Conservation (phyloP, 2,888 invertebrate species). For the Onchidella celtica region DNA sequence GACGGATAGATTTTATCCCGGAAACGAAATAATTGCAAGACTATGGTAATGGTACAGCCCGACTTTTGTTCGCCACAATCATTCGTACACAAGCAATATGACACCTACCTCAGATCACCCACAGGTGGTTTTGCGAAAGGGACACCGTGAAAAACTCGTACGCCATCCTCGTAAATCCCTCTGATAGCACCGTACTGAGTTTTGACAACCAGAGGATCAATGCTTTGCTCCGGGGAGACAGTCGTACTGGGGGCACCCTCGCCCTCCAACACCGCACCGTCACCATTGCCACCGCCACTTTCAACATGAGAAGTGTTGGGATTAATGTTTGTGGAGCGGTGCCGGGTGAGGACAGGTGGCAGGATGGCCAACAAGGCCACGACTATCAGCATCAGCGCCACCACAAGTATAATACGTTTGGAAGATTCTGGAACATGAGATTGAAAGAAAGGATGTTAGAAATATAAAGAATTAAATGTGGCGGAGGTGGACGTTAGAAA, state of each 20-base stretch:
- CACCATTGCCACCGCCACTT: no score
- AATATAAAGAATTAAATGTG: no score
- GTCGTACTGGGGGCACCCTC: no score
- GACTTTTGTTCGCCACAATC: no score
- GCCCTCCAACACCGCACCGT: no score
- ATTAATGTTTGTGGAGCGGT: neutral
- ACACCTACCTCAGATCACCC: slow-evolving; percentile 27
- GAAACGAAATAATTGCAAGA: no score
- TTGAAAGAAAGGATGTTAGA: no score
- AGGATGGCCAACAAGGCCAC: neutral
- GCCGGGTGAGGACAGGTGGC: neutral
- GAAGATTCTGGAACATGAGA: neutral
- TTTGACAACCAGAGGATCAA: neutral
- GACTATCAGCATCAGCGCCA: neutral
- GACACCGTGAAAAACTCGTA: slow-evolving; percentile 26
- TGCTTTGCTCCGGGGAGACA: neutral
- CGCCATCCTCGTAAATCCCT: neutral
- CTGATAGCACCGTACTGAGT: slow-evolving; percentile 15
- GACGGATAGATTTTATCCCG: no score
- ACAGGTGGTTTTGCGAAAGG: slow-evolving; percentile 1
- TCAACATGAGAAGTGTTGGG: neutral
- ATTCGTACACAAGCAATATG: no score
- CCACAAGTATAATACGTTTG: neutral
- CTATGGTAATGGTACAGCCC: no score
- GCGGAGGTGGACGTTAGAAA: no score